Evolutionary conservation across 2,113 vertebrate species (phyloP).

Genomic region (Chlamydotis undulata): DNA sequence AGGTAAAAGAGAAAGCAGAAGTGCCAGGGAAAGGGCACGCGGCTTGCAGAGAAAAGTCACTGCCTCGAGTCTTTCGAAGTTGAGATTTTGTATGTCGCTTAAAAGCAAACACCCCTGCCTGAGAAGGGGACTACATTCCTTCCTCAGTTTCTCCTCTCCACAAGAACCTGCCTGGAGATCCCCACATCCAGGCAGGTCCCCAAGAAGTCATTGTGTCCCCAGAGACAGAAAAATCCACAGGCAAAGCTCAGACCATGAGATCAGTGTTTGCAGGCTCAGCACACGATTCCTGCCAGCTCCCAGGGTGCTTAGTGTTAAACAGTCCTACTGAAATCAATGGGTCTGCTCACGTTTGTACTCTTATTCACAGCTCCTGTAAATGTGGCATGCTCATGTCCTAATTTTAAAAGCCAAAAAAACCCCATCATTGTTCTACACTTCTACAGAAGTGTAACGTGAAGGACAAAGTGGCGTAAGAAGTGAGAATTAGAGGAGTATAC

Average conservation of each 20-base stretch:
- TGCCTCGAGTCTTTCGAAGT: neutral
- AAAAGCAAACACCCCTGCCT: neutral
- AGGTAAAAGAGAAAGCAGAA: neutral
- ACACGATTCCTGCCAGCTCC: neutral
- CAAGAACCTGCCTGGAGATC: neutral
- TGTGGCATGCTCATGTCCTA: neutral
- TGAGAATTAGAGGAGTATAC: neutral
- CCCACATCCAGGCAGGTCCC: neutral
- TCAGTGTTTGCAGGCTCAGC: neutral
- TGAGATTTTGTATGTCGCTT: neutral
- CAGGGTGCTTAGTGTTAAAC: neutral
- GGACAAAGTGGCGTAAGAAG: neutral
- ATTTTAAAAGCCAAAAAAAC: neutral
- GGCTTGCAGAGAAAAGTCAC: neutral
- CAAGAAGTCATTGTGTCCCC: neutral
- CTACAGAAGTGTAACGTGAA: neutral
- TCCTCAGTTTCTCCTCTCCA: neutral
- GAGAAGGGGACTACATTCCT: neutral
- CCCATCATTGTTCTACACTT: neutral
- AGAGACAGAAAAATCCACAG: neutral
- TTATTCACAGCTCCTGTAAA: neutral
- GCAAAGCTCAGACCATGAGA: neutral
- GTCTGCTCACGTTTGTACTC: neutral
- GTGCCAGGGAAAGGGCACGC: neutral
- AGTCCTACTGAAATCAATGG: neutral